Evolutionary conservation across 2,888 invertebrate genomes (phyloP).

Genomic region (Petrophora chlorosata): DNA sequence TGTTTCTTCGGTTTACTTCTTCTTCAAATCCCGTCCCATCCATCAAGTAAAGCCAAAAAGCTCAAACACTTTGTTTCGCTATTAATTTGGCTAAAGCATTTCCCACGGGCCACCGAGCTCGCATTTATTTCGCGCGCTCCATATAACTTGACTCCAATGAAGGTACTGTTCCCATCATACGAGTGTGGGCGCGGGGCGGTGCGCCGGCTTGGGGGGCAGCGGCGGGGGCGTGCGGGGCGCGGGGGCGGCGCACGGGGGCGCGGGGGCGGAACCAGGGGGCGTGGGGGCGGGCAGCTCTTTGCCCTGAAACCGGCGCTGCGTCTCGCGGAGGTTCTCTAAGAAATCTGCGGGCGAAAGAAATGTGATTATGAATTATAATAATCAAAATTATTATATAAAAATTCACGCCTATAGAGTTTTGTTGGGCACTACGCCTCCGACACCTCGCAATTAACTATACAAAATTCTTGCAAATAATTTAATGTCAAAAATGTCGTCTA

Average conservation of each 20-base stretch:
- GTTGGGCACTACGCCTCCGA: background rate
- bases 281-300: constrained; percentile 46
- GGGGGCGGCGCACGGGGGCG: constrained; percentile 38
- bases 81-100: no score
- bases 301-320: constrained; percentile 57
- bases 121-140: no score
- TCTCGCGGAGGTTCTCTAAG: constrained; percentile 72
- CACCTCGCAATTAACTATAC: no score
- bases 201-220: constrained; percentile 66
- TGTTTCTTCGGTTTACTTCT: no score
- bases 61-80: no score
- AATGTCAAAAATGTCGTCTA: no score
- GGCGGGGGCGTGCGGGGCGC: constrained; percentile 62
- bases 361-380: no score
- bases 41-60: no score
- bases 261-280: constrained; percentile 49
- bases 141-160: no score
- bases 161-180: constrained; percentile 44
- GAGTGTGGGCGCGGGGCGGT: constrained; percentile 57
- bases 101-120: no score
- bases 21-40: no score
- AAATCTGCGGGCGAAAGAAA: constrained; percentile 55
- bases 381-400: background rate
- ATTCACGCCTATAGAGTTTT: background rate
- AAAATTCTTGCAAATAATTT: no score